Evolutionary conservation across 2,113 vertebrate genomes (phyloP).

Genomic region (Paramisgurnus dabryanus): DNA sequence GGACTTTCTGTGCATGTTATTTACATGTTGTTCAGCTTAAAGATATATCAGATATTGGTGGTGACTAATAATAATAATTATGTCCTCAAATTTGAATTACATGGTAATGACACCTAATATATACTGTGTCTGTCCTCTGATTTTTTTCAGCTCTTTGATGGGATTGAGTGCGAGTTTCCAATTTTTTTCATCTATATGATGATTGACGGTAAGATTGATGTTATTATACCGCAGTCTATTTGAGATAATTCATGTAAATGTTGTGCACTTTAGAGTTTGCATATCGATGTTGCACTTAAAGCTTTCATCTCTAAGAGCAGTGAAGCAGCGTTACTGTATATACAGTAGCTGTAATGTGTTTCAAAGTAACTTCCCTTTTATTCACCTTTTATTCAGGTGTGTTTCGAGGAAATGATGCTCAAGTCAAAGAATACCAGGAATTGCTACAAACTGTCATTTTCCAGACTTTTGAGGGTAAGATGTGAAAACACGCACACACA

Average conservation of each 20-base stretch:
- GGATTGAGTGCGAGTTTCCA: conserved; percentile 98
- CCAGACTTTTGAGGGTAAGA: conserved; percentile 85
- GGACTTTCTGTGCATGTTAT: not conserved
- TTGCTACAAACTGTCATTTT: conserved; percentile 89
- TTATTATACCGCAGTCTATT: not conserved
- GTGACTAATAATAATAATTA: no score
- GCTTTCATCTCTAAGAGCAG: not conserved
- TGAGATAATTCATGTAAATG: not conserved
- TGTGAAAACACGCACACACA: conserved; percentile 16
- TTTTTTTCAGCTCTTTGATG: conserved; percentile 91
- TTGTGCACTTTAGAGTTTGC: not conserved
- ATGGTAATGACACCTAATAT: not conserved
- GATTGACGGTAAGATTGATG: conserved; percentile 90
- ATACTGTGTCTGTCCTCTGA: conserved; percentile 47
- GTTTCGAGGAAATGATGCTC: conserved; percentile 85
- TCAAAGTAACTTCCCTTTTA: not conserved
- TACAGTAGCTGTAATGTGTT: not conserved
- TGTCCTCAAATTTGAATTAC: not conserved
- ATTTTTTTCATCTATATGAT: conserved; percentile 99
- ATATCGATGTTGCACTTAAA: not conserved
- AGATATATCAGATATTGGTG: no score
- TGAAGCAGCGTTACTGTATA: not conserved
- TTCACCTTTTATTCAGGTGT: conserved; percentile 76
- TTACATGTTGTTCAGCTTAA: no score
- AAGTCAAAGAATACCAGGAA: conserved; percentile 90